Percentiles rank a stretch among this genome's conserved stretches.
phyloP scores from a whole-genome alignment of 2,113 vertebrate genomes.

The Gobio gobio region DNA sequence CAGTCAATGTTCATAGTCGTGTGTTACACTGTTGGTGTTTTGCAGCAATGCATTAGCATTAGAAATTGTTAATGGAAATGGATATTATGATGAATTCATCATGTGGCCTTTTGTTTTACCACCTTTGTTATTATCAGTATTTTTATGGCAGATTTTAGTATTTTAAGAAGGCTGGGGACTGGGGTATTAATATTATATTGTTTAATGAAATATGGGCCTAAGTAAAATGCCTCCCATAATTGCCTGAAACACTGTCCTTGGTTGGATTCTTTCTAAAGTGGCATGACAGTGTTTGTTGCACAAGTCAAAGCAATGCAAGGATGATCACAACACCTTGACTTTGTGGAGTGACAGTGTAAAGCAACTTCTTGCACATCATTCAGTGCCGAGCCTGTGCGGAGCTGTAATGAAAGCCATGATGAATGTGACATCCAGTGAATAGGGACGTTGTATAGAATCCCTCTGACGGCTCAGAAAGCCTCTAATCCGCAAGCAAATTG shows the following conservation, averaged over 20 bases:
- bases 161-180: background rate
- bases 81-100: background rate
- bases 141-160: background rate
- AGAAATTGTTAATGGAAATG: background rate
- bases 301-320: background rate
- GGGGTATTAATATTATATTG: background rate
- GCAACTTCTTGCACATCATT: constrained; percentile 34
- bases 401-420: constrained; percentile 45
- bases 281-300: background rate
- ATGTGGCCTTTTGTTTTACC: background rate
- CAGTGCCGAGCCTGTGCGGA: constrained; percentile 33
- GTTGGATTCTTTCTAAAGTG: background rate
- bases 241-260: background rate
- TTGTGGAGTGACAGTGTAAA: constrained; percentile 29
- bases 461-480: constrained; percentile 40
- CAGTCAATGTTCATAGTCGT: background rate
- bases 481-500: constrained; percentile 43
- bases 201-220: background rate
- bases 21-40: background rate
- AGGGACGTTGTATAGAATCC: constrained; percentile 30
- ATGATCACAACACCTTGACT: constrained; percentile 26
- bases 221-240: background rate
- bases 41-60: background rate
- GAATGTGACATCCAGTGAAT: constrained; percentile 43
- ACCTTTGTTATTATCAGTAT: background rate